Evolutionary conservation across 1,140 invertebrate genomes (phyloP).

Genomic region (Chelonus insularis): DNA sequence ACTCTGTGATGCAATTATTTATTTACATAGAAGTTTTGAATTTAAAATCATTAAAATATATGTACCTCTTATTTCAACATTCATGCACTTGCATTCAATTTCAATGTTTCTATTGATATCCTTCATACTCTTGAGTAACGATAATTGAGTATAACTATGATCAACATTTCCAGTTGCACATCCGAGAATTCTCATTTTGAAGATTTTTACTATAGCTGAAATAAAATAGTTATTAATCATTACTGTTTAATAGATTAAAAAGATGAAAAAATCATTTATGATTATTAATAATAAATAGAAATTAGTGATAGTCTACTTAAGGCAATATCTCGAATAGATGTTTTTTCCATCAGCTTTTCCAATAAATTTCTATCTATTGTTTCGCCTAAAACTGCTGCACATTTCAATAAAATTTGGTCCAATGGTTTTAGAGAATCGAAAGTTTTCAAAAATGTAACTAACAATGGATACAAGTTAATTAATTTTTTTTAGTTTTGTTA

Average conservation of each 20-base stretch:
- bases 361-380: conserved; percentile 64
- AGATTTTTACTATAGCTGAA: conserved; percentile 63
- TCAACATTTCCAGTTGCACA: conserved; percentile 65
- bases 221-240: no score
- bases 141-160: conserved; percentile 42
- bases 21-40: conserved; percentile 27
- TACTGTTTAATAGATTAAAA: no score
- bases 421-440: conserved; percentile 64
- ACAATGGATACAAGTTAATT: conserved; percentile 27
- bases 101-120: conserved; percentile 29
- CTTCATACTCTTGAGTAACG: conserved; percentile 49
- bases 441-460: conserved; percentile 63
- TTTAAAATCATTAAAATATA: conserved; percentile 8
- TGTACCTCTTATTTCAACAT: conserved; percentile 37
- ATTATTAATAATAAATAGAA: background rate
- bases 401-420: conserved; percentile 67
- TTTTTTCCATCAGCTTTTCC: conserved; percentile 57
- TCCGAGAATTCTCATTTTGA: conserved; percentile 63
- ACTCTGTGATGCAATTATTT: conserved; percentile 26
- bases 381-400: conserved; percentile 64
- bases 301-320: conserved; percentile 45
- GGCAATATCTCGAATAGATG: conserved; percentile 54
- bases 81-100: conserved; percentile 43
- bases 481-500: background rate
- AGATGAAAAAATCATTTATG: no score